phyloP scores from a whole-genome alignment of 2,888 invertebrate genomes.

The Ctena decussata region DNA sequence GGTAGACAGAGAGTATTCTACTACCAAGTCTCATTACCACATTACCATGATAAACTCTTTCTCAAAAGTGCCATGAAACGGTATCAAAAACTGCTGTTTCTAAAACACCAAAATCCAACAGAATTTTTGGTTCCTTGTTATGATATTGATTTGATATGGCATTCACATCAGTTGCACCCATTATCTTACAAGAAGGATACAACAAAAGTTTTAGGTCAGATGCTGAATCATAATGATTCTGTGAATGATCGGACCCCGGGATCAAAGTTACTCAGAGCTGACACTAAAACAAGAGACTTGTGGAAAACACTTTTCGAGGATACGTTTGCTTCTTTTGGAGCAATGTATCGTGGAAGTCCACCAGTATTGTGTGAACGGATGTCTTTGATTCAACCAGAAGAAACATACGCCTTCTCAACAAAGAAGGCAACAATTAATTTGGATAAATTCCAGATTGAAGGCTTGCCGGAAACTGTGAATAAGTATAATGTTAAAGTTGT shows the following conservation, averaged over 20 bases:
- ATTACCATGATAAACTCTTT: slow-evolving; percentile 87
- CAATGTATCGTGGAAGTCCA: slow-evolving; percentile 87
- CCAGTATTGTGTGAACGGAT: slow-evolving; percentile 85
- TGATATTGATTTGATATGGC: slow-evolving; percentile 88
- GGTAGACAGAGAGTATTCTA: slow-evolving; percentile 87
- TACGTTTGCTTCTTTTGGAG: slow-evolving; percentile 86
- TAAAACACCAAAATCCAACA: slow-evolving; percentile 87
- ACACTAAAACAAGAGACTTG: slow-evolving; percentile 86
- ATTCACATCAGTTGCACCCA: slow-evolving; percentile 88
- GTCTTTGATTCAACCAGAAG: slow-evolving; percentile 81
- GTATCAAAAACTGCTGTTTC: slow-evolving; percentile 86
- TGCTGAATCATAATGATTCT: slow-evolving; percentile 88
- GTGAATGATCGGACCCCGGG: slow-evolving; percentile 87
- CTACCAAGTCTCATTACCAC: slow-evolving; percentile 88
- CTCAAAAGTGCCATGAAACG: slow-evolving; percentile 86
- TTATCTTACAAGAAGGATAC: slow-evolving; percentile 83
- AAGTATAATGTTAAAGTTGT: slow-evolving; percentile 78
- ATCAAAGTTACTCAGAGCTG: slow-evolving; percentile 87
- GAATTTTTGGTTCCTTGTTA: slow-evolving; percentile 88
- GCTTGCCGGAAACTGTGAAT: slow-evolving; percentile 72
- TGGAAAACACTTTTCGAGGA: slow-evolving; percentile 87
- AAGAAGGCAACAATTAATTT: slow-evolving; percentile 76
- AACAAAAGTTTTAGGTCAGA: slow-evolving; percentile 79
- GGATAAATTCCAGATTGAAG: slow-evolving; percentile 74
- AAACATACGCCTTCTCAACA: slow-evolving; percentile 80